Percentiles rank a stretch among this genome's conserved stretches.
phyloP scores from a whole-genome alignment of 2,113 vertebrate species.

The Lanius collurio region DNA sequence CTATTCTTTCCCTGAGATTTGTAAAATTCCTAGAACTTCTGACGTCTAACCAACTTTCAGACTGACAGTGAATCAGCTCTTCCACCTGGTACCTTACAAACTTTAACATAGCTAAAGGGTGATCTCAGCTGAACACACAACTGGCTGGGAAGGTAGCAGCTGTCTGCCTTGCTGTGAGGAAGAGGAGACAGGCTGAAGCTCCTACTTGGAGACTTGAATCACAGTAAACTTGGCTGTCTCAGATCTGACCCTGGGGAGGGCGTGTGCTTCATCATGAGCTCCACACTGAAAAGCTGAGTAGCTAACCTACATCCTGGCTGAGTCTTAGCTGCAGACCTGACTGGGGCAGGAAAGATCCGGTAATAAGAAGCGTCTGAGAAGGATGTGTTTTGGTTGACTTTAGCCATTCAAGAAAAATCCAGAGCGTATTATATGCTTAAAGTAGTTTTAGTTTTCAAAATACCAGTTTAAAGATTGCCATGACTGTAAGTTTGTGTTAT shows the following conservation, averaged over 20 bases:
- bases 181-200: neutral
- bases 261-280: neutral
- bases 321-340: neutral
- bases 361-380: neutral
- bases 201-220: neutral
- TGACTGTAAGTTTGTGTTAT: neutral
- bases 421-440: neutral
- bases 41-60: neutral
- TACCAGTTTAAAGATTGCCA: neutral
- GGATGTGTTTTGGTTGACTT: neutral
- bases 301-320: neutral
- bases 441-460: neutral
- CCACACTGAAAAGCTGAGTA: neutral
- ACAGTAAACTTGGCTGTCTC: neutral
- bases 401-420: neutral
- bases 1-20: neutral
- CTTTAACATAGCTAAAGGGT: fast-evolving
- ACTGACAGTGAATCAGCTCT: neutral
- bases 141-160: neutral
- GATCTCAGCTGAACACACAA: neutral
- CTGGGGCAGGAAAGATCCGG: neutral
- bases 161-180: neutral
- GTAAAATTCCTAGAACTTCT: neutral
- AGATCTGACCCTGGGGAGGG: neutral
- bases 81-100: neutral